Evolutionary conservation across 2,888 invertebrate species (phyloP).

Genomic region (Lasius fuliginosus): DNA sequence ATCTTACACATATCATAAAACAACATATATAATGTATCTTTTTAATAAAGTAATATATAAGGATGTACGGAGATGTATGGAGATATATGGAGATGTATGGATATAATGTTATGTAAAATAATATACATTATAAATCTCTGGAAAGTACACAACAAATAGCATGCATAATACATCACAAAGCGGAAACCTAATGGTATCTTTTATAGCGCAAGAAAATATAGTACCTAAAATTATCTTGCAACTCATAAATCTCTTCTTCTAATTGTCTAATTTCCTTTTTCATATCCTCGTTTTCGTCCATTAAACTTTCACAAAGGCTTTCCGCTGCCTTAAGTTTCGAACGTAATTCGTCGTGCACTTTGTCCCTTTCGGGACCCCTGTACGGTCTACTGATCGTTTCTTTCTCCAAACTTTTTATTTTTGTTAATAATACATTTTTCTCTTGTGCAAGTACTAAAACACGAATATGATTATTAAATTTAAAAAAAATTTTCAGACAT

Average conservation of each 20-base stretch:
- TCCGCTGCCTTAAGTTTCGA: slow-evolving; percentile 96
- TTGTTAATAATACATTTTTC: slow-evolving; percentile 87
- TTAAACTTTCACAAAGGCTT: slow-evolving; percentile 95
- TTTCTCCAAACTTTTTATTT: slow-evolving; percentile 81
- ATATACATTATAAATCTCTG: slow-evolving; percentile 9
- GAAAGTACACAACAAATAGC: background rate
- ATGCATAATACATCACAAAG: slow-evolving; percentile 20
- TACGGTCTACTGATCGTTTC: slow-evolving; percentile 78
- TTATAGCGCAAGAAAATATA: slow-evolving; percentile 19
- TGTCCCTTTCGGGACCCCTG: slow-evolving; percentile 79
- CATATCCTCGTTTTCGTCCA: slow-evolving; percentile 98
- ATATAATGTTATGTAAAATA: slow-evolving; percentile 25
- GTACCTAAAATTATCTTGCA: slow-evolving; percentile 97
- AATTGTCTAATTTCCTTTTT: slow-evolving; percentile 97
- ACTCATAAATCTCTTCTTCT: slow-evolving; percentile 99
- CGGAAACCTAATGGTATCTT: background rate
- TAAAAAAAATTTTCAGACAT: background rate
- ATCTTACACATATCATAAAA: background rate
- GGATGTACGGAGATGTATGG: background rate
- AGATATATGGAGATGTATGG: background rate
- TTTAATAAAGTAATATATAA: slow-evolving; percentile 8
- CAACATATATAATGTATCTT: background rate
- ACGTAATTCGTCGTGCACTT: slow-evolving; percentile 88
- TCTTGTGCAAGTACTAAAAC: slow-evolving; percentile 80
- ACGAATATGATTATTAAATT: background rate